phyloP scores from a whole-genome alignment of 2,888 invertebrate genomes.

The Drosophila pseudotalamancana region DNA sequence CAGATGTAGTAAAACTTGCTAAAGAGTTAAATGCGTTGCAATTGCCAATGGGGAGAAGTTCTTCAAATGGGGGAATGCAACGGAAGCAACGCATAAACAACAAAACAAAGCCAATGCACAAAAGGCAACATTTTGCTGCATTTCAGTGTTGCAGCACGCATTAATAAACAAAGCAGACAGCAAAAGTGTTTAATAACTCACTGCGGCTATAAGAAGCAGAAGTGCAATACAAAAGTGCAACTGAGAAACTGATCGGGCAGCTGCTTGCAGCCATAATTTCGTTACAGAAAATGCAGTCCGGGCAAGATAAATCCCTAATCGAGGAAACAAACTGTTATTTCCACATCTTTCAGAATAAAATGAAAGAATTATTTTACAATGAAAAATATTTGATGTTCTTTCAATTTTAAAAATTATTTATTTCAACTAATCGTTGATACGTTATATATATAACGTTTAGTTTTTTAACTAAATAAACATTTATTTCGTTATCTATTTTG shows the following conservation, averaged over 20 bases:
- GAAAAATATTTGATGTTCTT: no score
- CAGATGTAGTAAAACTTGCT: conserved; percentile 33
- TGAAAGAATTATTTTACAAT: no score
- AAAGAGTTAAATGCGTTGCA: conserved; percentile 42
- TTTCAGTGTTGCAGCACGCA: conserved; percentile 46
- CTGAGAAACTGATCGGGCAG: conserved; percentile 11
- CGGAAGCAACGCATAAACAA: conserved; percentile 62
- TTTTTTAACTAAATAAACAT: no score
- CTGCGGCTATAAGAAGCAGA: not conserved
- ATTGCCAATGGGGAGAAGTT: not conserved
- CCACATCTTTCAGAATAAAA: no score
- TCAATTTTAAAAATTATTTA: no score
- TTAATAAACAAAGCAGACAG: conserved; percentile 69
- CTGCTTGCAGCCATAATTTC: no score
- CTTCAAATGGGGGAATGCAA: conserved; percentile 10
- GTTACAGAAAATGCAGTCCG: no score
- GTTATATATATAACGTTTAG: no score
- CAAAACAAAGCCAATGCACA: conserved; percentile 45
- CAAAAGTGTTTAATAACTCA: conserved; percentile 73
- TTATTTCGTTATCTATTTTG: no score
- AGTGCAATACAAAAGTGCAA: not conserved
- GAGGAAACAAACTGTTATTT: no score
- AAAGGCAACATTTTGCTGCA: conserved; percentile 64
- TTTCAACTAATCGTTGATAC: no score
- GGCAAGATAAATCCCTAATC: no score